Percentiles rank a stretch among this genome's conserved stretches.
These are phyloP conservation scores for Chamaetylas fuelleborni DNA, from an alignment of 2,113 vertebrate species.

Conservation along the genomic window DNA sequence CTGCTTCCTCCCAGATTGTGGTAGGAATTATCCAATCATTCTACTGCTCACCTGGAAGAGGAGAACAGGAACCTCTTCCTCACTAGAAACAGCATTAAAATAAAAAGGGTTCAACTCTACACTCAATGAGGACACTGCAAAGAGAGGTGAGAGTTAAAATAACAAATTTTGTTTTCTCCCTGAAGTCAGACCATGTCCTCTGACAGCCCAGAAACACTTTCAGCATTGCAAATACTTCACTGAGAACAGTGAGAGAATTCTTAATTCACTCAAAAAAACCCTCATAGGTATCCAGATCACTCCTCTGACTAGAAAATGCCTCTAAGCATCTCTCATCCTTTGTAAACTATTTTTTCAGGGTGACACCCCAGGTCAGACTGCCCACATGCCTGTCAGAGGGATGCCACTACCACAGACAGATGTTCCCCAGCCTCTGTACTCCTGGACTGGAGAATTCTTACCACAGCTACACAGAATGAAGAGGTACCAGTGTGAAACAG, in stretches of 20 bases:
- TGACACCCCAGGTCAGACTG: not conserved
- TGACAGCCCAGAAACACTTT: not conserved
- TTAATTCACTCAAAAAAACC: not conserved
- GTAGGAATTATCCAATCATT: not conserved
- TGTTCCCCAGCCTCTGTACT: not conserved
- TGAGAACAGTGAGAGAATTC: not conserved
- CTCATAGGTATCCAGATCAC: rapidly evolving
- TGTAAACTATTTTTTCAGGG: not conserved
- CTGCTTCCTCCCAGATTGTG: rapidly evolving
- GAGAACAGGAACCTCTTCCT: not conserved
- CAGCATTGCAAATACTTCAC: not conserved
- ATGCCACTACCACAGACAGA: not conserved
- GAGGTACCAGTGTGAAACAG: not conserved
- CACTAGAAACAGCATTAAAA: not conserved
- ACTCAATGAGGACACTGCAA: rapidly evolving
- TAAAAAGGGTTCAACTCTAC: not conserved
- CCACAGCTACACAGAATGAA: not conserved
- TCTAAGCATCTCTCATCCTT: not conserved
- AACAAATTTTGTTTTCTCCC: not conserved
- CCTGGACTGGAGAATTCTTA: not conserved
- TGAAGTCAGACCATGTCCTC: not conserved
- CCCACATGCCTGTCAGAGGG: not conserved
- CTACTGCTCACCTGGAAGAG: not conserved
- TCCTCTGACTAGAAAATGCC: not conserved
- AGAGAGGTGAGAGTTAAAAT: not conserved